Conservation (phyloP, 2,113 vertebrate genomes). For the Halcyon malimbica region DNA sequence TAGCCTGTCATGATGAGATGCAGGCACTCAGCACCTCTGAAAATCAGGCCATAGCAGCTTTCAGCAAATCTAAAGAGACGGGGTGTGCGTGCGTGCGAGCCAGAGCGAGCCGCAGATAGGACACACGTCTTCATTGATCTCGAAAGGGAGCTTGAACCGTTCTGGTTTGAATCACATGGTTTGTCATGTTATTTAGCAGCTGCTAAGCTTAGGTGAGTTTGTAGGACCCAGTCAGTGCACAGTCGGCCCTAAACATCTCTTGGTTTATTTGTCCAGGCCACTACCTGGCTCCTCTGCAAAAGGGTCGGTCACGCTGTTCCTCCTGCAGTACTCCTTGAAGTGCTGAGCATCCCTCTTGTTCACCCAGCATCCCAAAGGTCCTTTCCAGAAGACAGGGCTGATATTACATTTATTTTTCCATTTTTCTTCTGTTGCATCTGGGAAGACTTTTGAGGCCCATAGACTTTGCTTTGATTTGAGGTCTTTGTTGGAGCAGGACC, state of each 20-base stretch:
- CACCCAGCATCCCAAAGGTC: background rate
- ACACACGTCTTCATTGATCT: background rate
- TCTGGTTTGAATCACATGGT: constrained; percentile 21
- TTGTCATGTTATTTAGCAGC: constrained; percentile 12
- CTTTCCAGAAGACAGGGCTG: background rate
- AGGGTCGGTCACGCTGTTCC: accelerated
- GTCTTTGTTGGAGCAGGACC: background rate
- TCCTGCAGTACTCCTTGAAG: background rate
- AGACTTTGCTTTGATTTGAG: background rate
- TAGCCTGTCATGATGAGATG: constrained; percentile 63
- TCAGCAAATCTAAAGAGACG: constrained; percentile 24
- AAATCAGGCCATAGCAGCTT: constrained; percentile 45
- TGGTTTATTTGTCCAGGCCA: background rate
- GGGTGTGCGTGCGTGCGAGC: background rate
- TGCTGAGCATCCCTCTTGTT: background rate
- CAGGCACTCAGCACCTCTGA: constrained; percentile 61
- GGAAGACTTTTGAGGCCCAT: background rate
- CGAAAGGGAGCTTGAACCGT: background rate
- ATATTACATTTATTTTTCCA: background rate
- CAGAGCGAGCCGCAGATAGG: background rate
- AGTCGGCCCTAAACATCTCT: background rate
- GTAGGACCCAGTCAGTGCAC: background rate
- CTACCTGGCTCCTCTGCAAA: background rate
- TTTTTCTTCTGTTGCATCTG: background rate
- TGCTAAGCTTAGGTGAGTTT: constrained; percentile 6